Evolutionary conservation across 2,797 vertebrate genomes (phyloP), one percentile per base, ranked within the genome.

Genomic region (Knipowitschia caucasica): DNA sequence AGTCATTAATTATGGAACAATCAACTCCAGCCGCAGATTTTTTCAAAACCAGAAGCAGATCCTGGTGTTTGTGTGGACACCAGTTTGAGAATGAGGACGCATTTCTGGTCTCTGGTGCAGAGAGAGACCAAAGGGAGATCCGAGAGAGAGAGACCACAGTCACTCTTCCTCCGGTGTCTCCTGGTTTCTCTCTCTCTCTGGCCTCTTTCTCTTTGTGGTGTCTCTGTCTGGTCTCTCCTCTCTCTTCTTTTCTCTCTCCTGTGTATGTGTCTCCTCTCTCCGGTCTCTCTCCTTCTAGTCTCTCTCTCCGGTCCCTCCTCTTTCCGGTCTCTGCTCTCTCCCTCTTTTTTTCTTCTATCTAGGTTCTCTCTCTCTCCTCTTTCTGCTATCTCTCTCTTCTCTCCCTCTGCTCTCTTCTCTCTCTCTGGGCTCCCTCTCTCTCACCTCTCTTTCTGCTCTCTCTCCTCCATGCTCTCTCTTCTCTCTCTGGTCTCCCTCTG

Each of bases 1-100:
- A 1, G 6, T 57, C 9, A 64, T 61, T 58, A 9, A 45, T 39
- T 24, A 34, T 56, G 38, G 46, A 15, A 51, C 44, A 58, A 47
- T 29, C 7, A 34, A 29, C 18, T 39, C 24, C n/a, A n/a, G n/a
- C n/a, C n/a, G 38, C 14, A 4, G 17, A 15, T 43, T 42, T 56
- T 10, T 14, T 20, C 6, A n/a, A 24, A 34, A 7, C 17, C 17
- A 39, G 42, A 25, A 43, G 8, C 24, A 4, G 14, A 5, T 18
- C 35, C n/a, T n/a, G n/a, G n/a, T n/a, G n/a, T n/a, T n/a, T n/a
- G n/a, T n/a, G n/a, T n/a, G 1, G 15, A 17, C 18, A 9, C 17
- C 36, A 20, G 18, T 39, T 39, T 20, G 36, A 20, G 6, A 5
- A n/a, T 9, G 11, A 39, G 11, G 8, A 39, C 5, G n/a, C n/a